Evolutionary conservation across 2,888 invertebrate genomes (phyloP), one percentile per base, ranked within the genome.

Genomic region (Agriopis leucophaearia): DNA sequence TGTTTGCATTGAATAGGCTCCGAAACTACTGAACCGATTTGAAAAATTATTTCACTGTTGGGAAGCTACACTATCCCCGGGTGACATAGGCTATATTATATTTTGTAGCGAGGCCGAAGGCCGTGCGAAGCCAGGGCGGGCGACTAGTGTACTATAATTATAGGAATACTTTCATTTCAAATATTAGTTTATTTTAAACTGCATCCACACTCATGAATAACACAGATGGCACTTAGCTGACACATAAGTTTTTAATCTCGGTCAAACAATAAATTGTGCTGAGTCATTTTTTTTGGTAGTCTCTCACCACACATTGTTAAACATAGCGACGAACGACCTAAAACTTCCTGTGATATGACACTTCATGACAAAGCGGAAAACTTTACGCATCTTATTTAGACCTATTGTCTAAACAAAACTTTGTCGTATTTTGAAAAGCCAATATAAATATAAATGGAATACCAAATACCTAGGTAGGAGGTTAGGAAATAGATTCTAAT

Each of bases 191-290:
- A 42, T 55, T 42, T 55, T 42, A 27, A 36, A 59, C 35, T 36
- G 15, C 38, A 55, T 42, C 38, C 18, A 54, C 47, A 51, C 52
- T 50, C 60, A 66, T 64, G 60, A 70, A 69, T 60, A 68, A 45
- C 60, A 63, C 60, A 63, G 48, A 68, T 66, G 58, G 45, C 42
- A 60, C 47, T 70, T 44, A 10, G 50, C 51, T 67, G 73, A 67
- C 66, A 48, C 52, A 66, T 69, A 61, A 63, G 63, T 64, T 64
- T 64, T 67, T 62, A 58, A 64, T 68, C 66, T 59, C 64, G 45
- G 66, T 60, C 70, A 65, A 63, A 70, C 59, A 62, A 66, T 70
- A 71, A 73, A 72, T 69, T 55, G 72, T 70, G 68, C 70, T 68
- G 68, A 71, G 52, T 73, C 68, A 73, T 54, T 62, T 47, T 71